Conservation (phyloP, 2,888 invertebrate genomes). For the Dastarcus helophoroides region DNA sequence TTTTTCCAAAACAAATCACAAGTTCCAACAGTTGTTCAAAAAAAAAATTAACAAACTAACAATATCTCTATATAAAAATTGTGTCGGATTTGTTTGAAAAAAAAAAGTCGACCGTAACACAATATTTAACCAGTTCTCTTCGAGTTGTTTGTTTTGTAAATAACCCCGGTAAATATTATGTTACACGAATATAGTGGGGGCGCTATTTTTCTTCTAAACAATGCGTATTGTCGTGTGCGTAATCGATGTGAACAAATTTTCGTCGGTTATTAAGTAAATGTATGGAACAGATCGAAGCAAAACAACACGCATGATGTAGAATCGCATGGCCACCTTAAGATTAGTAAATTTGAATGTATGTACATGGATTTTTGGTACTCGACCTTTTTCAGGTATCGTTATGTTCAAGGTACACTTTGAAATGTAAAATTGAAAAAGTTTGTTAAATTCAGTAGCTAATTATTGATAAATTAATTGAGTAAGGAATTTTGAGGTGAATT, state of each 20-base stretch:
- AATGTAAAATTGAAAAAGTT: too few relatives aligned
- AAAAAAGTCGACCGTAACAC: too few relatives aligned
- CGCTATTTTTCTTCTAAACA: conserved; percentile 12
- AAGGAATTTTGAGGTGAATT: too few relatives aligned
- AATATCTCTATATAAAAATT: conserved; percentile 6
- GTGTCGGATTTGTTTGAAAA: conserved; percentile 10
- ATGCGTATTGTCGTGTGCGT: conserved; percentile 14
- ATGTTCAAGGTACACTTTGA: conserved; percentile 12
- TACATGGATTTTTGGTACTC: conserved; percentile 28
- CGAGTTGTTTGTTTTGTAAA: conserved; percentile 11
- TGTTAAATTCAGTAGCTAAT: too few relatives aligned
- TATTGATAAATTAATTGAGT: too few relatives aligned
- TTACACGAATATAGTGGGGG: conserved; percentile 7
- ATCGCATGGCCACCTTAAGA: conserved; percentile 3
- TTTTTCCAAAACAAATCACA: conserved; percentile 21
- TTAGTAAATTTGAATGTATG: conserved; percentile 20
- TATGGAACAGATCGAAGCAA: too few relatives aligned
- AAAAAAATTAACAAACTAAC: conserved; percentile 19
- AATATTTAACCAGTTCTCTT: conserved; percentile 17
- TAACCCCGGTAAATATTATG: conserved; percentile 13
- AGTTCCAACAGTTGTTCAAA: conserved; percentile 14
- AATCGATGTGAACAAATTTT: conserved; percentile 17
- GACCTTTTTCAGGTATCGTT: conserved; percentile 25
- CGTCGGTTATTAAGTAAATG: too few relatives aligned
- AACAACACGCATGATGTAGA: too few relatives aligned